Base-by-base conservation (phyloP, 2,113 vertebrate species). In the Nesoenas mayeri region DNA sequence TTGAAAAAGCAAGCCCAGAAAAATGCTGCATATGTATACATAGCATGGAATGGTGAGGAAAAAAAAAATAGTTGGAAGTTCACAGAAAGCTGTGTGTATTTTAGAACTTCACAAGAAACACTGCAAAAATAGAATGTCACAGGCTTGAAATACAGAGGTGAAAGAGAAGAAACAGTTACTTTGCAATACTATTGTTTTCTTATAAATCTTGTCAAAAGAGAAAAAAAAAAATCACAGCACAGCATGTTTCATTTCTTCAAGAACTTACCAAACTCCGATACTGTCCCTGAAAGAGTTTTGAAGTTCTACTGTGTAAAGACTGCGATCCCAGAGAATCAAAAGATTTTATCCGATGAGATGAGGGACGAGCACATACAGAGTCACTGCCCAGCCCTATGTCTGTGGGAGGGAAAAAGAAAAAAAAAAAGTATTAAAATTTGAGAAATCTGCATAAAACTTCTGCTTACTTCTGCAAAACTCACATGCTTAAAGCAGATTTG, bases 351-450 rank as follows among this genome's bases (percentile, higher is more conserved):
- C 99, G 98, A 89, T 98, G 98, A 73, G 99, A 99, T 11, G 99
- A 99, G 62, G 99, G 98, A 48, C 99, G 99, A 57, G 98, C 97
- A 7, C 99, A 99, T 97, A 99, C 99, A 26, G 99, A 99, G 95
- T 99, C 99, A 74, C 99, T 99, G 89, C 99, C 99, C 88, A 99
- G 98, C 34, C 99, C 99, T 56, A 99, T 99, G 97, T 99, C 99
- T 99, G 97, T 3, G 93, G 71, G 61, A 88, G 40, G 4, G 44
- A 56, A 6, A 20, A 58, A 44, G 17, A 5, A 54, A 34, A 21
- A 10, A 75, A 34, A 19, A 10, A 79, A 62, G 29, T 36, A 83
- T 67, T 29, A 91, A 74, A 74, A 77, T 26, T 60, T 85, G 62
- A 72, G 74, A 88, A 44, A 77, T 28, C 19, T 58, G n/a, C 31